A percentile compares a stretch with the other conserved stretches of the same genome.
phyloP scores from a whole-genome alignment of 2,113 vertebrate genomes.

The Opisthocomus hoazin region DNA sequence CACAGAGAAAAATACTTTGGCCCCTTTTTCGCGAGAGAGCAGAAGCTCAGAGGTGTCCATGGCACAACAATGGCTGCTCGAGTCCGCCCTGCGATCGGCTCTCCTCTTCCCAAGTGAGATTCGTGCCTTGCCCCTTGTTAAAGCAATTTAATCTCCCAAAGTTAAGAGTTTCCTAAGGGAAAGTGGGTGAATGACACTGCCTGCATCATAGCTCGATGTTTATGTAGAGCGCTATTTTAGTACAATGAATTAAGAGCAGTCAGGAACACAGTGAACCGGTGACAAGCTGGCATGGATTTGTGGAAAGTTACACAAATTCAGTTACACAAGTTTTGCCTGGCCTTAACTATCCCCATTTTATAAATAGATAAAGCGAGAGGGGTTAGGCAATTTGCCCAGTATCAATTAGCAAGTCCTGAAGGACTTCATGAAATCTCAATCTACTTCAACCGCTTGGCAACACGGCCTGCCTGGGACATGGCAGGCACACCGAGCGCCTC shows the following conservation, averaged over 20 bases:
- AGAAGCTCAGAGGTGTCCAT: not conserved
- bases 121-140: not conserved
- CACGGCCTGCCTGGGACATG: rapidly evolving
- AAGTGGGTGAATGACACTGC: not conserved
- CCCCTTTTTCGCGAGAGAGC: rapidly evolving
- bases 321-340: constrained; percentile 57
- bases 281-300: constrained; percentile 60
- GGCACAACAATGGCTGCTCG: rapidly evolving
- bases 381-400: constrained; percentile 37
- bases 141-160: not conserved
- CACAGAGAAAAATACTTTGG: not conserved
- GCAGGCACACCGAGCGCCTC: not conserved
- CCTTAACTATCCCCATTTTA: constrained; percentile 53
- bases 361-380: constrained; percentile 49
- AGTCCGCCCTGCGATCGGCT: not conserved
- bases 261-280: constrained; percentile 48
- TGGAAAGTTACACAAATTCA: constrained; percentile 66
- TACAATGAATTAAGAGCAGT: constrained; percentile 45
- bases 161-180: not conserved
- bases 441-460: not conserved
- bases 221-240: constrained; percentile 39
- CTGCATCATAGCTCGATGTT: not conserved
- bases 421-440: not conserved
- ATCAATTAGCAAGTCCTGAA: constrained; percentile 50
- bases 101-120: not conserved